phyloP scores from a whole-genome alignment of 2,113 vertebrate genomes.

The Dicentrarchus labrax region DNA sequence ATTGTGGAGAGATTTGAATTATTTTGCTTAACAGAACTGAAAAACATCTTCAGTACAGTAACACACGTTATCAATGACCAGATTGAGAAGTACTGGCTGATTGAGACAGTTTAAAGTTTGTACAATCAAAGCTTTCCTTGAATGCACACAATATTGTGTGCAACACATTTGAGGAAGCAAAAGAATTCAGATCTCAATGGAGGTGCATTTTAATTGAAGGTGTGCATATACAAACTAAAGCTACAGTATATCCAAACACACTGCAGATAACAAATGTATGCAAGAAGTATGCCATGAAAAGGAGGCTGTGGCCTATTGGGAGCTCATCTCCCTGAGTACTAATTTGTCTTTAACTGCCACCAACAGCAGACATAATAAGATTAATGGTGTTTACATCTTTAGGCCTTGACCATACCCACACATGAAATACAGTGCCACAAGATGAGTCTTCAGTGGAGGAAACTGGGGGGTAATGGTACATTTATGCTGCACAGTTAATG shows the following conservation, averaged over 20 bases:
- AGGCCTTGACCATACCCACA: not conserved
- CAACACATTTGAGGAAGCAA: constrained; percentile 2
- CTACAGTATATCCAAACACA: not conserved
- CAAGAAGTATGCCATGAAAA: not conserved
- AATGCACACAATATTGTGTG: not conserved
- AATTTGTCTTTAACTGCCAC: not conserved
- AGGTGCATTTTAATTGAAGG: not conserved
- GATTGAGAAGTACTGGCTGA: not conserved
- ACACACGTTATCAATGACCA: not conserved
- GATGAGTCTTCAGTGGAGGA: not conserved
- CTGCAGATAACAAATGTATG: not conserved
- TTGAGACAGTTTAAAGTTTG: not conserved
- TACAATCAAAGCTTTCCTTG: not conserved
- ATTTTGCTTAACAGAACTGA: not conserved
- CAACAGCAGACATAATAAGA: not conserved
- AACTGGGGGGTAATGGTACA: not conserved
- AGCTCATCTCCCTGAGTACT: no score
- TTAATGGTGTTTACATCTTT: not conserved
- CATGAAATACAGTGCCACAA: not conserved
- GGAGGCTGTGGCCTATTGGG: not conserved
- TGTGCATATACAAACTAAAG: not conserved
- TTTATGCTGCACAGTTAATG: not conserved
- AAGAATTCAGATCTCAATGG: not conserved
- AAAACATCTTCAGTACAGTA: not conserved
- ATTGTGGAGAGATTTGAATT: not conserved